These are phyloP conservation scores for Hephaestus fuliginosus DNA, from an alignment of 2,797 vertebrate genomes.

Conservation along the genomic window DNA sequence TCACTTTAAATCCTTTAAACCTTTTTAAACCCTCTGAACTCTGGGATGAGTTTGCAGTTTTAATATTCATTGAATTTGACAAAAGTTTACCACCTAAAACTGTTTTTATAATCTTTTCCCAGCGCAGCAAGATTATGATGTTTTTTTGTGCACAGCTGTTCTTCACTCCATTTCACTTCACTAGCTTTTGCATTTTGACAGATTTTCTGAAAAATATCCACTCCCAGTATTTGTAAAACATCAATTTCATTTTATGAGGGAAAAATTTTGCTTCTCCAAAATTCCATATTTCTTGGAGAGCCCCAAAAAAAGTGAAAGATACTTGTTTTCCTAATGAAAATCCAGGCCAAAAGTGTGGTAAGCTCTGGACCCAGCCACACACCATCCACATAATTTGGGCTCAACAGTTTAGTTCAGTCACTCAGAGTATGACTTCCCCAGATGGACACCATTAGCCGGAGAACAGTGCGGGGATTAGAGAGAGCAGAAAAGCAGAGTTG, in stretches of 20 bases:
- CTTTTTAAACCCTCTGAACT: not conserved
- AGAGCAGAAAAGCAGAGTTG: constrained; percentile 42
- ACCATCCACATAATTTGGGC: constrained; percentile 44
- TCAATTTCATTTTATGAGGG: constrained; percentile 38
- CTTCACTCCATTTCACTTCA: not conserved
- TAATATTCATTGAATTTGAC: not conserved
- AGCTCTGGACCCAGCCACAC: constrained; percentile 42
- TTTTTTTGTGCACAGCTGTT: not conserved
- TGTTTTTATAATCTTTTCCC: not conserved
- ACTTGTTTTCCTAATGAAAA: constrained; percentile 35
- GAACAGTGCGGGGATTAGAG: constrained; percentile 59
- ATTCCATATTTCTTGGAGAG: constrained; percentile 13
- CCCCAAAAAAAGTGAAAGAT: constrained; percentile 1
- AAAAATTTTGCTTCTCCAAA: constrained; percentile 37
- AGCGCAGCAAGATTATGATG: not conserved
- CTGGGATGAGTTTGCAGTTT: not conserved
- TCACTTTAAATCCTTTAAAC: constrained; percentile 15
- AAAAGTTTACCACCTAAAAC: not conserved
- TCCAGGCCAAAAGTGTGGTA: constrained; percentile 40
- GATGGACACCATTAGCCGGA: constrained; percentile 64
- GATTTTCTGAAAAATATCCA: not conserved
- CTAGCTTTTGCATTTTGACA: not conserved
- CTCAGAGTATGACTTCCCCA: constrained; percentile 61
- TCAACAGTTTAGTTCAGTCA: constrained; percentile 47
- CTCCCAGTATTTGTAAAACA: not conserved